These are phyloP conservation scores for Oncorhynchus gorbuscha DNA, from an alignment of 2,113 vertebrate species.

Conservation along the genomic window DNA sequence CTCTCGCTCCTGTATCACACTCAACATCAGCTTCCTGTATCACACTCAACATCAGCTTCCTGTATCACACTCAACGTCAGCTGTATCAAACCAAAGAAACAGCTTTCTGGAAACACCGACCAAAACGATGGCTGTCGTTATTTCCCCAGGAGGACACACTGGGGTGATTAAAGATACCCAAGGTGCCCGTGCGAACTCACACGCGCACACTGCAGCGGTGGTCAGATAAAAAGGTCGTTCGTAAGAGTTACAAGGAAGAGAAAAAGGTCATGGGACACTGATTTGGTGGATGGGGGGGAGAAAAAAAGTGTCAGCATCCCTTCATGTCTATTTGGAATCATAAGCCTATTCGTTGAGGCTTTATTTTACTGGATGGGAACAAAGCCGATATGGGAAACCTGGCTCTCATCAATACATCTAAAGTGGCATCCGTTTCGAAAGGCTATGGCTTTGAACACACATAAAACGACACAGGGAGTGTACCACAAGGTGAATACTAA, in stretches of 20 bases:
- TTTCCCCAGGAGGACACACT: too few species aligned
- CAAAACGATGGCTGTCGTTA: background rate
- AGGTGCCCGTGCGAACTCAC: slow-evolving; percentile 22
- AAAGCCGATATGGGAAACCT: too few species aligned
- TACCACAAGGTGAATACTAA: slow-evolving; percentile 14
- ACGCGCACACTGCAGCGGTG: background rate
- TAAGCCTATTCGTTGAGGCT: background rate
- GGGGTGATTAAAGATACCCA: slow-evolving; percentile 19
- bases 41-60: background rate
- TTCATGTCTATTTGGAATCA: background rate
- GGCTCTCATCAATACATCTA: background rate
- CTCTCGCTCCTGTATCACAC: slow-evolving; percentile 27
- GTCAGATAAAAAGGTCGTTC: slow-evolving; percentile 3
- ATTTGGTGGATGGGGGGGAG: background rate
- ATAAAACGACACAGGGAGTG: background rate
- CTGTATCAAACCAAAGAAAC: slow-evolving; percentile 33
- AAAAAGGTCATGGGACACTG: background rate
- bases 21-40: background rate
- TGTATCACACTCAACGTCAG: slow-evolving; percentile 33
- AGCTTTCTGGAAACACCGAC: slow-evolving; percentile 23
- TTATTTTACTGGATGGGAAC: too few species aligned
- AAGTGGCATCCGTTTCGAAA: slow-evolving; percentile 9
- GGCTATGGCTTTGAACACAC: background rate
- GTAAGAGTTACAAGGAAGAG: too few species aligned
- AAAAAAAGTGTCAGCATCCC: background rate